Evolutionary conservation across 1,140 invertebrate species (phyloP), one percentile per base, ranked within the genome.

Genomic region (Euura lappo): DNA sequence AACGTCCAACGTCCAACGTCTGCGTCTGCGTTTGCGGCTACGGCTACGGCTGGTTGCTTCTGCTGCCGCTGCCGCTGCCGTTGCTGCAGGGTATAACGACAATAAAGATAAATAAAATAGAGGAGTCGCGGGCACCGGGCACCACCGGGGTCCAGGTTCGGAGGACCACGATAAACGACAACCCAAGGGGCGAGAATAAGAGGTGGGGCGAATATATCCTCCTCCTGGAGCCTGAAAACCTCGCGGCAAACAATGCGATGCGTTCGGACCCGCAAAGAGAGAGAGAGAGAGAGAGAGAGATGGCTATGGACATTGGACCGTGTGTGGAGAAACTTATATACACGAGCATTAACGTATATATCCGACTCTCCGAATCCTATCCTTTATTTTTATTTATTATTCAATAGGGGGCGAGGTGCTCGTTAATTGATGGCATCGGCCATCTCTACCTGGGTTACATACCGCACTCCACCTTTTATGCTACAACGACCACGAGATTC

Each of bases 351-450:
- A 28, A 28, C 28, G 28, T 28, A 28, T 28, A 28, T 28, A 28
- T 28, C 28, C 28, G 28, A 28, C 28, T 28, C 28, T 28, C 28
- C 28, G 28, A 28, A 28, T 28, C 28, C 0, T 28, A 28, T 28
- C 28, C 28, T 28, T 28, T 28, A 28, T 84, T 84, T 82, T 84
- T 85, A 81, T 85, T 86, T 84, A 85, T 85, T 84, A 85, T 86
- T 86, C 84, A 86, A 86, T 86, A 79, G 81, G 28, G 28, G 75
- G 75, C 46, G 64, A 79, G 83, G 83, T 84, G 83, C 83, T 85
- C 82, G 84, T 86, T 86, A 85, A 85, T 86, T 83, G 85, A 86
- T 86, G 83, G 83, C 80, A 85, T 79, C 76, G 80, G 74, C 80
- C 74, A 73, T 75, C 51, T 60, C 51, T 8, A 60, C 28, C 28